These are phyloP conservation scores for Carcinoscorpius rotundicauda DNA, from an alignment of 1,140 invertebrate species.

Conservation along the genomic window DNA sequence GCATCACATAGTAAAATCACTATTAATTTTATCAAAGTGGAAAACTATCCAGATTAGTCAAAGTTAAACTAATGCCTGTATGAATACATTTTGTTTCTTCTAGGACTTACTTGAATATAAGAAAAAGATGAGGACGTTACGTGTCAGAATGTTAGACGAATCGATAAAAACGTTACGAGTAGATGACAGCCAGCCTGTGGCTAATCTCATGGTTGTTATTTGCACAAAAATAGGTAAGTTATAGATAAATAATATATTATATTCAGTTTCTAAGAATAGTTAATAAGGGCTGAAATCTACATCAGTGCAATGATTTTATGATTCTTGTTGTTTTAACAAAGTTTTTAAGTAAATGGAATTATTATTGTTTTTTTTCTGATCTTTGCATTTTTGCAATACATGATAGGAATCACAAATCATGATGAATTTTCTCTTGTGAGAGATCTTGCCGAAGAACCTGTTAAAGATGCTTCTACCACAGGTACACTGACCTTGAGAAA, in stretches of 20 bases:
- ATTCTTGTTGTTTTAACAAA: too few species aligned
- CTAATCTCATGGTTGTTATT: conserved; percentile 96
- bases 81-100: conserved; percentile 9
- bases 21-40: too few species aligned
- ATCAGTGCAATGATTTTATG: too few species aligned
- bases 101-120: conserved; percentile 88
- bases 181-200: conserved; percentile 95
- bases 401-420: conserved; percentile 85
- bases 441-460: conserved; percentile 59
- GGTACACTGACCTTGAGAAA: conserved; percentile 66
- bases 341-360: too few species aligned
- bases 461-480: conserved; percentile 55
- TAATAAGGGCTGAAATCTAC: too few species aligned
- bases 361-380: too few species aligned
- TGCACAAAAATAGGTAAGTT: conserved; percentile 86
- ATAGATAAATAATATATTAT: too few species aligned
- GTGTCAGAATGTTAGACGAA: conserved; percentile 88
- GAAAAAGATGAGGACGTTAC: conserved; percentile 76
- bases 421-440: conserved; percentile 96
- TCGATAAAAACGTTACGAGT: conserved; percentile 90
- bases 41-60: too few species aligned
- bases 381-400: neutral
- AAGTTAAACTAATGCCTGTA: too few species aligned
- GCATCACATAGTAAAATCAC: too few species aligned
- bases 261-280: too few species aligned